Evolutionary conservation across 2,113 vertebrate genomes (phyloP).

Genomic region (Daboia siamensis): DNA sequence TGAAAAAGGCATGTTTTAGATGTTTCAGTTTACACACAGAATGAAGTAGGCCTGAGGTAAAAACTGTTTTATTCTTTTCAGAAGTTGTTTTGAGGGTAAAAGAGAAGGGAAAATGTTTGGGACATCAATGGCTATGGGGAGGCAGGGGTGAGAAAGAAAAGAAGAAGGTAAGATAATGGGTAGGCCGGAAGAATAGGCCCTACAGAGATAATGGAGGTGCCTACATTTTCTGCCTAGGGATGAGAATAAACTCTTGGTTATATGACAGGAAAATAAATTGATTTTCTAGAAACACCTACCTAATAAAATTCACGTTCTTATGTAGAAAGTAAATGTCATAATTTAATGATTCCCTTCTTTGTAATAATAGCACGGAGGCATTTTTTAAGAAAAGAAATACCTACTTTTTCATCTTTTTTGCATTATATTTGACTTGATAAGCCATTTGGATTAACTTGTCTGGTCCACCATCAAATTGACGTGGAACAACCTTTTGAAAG

Average conservation of each 20-base stretch:
- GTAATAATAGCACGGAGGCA: background rate
- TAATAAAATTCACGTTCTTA: background rate
- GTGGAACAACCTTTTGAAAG: slow-evolving; percentile 96
- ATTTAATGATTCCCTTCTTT: background rate
- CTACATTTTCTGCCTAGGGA: background rate
- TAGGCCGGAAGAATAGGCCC: background rate
- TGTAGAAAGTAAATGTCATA: background rate
- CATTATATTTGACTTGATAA: slow-evolving; percentile 98
- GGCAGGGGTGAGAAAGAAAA: background rate
- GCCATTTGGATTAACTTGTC: slow-evolving; percentile 94
- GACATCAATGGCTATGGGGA: background rate
- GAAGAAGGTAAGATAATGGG: background rate
- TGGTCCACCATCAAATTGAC: slow-evolving; percentile 91
- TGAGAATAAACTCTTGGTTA: background rate
- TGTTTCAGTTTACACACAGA: too few species aligned
- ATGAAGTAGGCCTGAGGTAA: too few species aligned
- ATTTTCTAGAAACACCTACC: background rate
- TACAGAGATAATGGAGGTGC: background rate
- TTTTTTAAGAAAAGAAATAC: slow-evolving; percentile 53
- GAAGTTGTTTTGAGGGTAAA: too few species aligned
- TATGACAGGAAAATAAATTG: background rate
- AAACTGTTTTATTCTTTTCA: too few species aligned
- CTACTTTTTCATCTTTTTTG: slow-evolving; percentile 99
- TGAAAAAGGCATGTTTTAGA: too few species aligned
- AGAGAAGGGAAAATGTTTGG: background rate